These are phyloP conservation scores for Bembecia ichneumoniformis DNA, from an alignment of 2,888 invertebrate species.

Conservation along the genomic window DNA sequence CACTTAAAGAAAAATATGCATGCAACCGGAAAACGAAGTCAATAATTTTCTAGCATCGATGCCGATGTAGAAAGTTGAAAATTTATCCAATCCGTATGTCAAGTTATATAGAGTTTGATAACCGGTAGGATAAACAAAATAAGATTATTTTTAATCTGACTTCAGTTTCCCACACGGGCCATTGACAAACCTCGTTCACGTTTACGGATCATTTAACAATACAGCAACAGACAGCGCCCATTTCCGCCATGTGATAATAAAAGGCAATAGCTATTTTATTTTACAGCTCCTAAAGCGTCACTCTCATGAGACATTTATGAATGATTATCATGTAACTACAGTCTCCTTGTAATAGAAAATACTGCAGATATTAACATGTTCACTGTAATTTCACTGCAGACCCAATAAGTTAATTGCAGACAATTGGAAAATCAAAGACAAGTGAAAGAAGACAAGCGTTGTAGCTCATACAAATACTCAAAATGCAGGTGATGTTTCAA, in stretches of 20 bases:
- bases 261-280: constrained; percentile 25
- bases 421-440: too few relatives aligned
- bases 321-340: neutral
- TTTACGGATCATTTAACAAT: constrained; percentile 47
- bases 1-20: too few relatives aligned
- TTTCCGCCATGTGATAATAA: constrained; percentile 51
- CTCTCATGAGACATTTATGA: constrained; percentile 5
- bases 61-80: too few relatives aligned
- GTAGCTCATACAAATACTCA: too few relatives aligned
- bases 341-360: neutral
- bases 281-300: constrained; percentile 7
- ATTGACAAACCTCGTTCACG: constrained; percentile 32
- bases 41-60: too few relatives aligned
- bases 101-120: too few relatives aligned
- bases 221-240: constrained; percentile 45
- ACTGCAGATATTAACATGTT: too few relatives aligned
- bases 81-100: too few relatives aligned
- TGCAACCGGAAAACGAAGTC: too few relatives aligned
- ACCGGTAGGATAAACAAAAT: neutral
- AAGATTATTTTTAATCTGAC: neutral
- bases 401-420: too few relatives aligned
- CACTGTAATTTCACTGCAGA: too few relatives aligned
- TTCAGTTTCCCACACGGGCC: constrained; percentile 44
- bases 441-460: too few relatives aligned
- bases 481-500: constrained; percentile 57